Percentiles rank a stretch among this genome's conserved stretches.
phyloP scores from a whole-genome alignment of 2,797 vertebrate genomes.

The Pseudocheirus occidentalis region DNA sequence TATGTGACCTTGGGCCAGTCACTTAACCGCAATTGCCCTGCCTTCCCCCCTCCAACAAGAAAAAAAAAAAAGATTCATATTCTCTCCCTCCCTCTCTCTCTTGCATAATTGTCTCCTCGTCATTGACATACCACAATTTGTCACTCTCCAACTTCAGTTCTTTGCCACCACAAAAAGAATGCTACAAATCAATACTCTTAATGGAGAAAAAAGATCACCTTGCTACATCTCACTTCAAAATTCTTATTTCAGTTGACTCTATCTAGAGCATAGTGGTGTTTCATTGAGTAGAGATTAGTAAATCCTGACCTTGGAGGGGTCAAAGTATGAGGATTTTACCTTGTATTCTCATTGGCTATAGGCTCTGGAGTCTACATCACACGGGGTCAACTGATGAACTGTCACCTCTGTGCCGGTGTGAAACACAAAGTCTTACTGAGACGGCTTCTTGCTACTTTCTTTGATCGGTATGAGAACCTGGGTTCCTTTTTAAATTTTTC shows the following conservation, averaged over 20 bases:
- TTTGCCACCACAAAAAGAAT: background rate
- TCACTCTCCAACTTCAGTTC: background rate
- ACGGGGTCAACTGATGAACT: constrained; percentile 99
- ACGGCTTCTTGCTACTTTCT: constrained; percentile 97
- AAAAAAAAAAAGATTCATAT: too few relatives aligned
- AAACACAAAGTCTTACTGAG: constrained; percentile 98
- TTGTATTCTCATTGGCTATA: constrained; percentile 69
- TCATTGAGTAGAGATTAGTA: too few relatives aligned
- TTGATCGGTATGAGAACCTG: constrained; percentile 90
- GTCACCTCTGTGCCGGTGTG: constrained; percentile 97
- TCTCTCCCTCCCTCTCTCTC: too few relatives aligned
- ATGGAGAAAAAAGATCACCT: background rate
- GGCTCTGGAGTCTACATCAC: constrained; percentile 98
- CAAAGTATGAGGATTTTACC: background rate
- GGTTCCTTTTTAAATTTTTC: background rate
- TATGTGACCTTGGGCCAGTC: too few relatives aligned
- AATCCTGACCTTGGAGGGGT: background rate
- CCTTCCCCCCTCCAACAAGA: too few relatives aligned
- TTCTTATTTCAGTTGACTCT: background rate
- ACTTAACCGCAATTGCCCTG: too few relatives aligned
- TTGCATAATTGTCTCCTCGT: background rate
- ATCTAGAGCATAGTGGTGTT: background rate
- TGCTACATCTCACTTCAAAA: background rate
- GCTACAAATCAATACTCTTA: background rate
- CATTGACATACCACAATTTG: background rate